Evolutionary conservation across 2,797 vertebrate species (phyloP), one percentile per base, ranked within the genome.

Genomic region (Poeciliopsis infans): DNA sequence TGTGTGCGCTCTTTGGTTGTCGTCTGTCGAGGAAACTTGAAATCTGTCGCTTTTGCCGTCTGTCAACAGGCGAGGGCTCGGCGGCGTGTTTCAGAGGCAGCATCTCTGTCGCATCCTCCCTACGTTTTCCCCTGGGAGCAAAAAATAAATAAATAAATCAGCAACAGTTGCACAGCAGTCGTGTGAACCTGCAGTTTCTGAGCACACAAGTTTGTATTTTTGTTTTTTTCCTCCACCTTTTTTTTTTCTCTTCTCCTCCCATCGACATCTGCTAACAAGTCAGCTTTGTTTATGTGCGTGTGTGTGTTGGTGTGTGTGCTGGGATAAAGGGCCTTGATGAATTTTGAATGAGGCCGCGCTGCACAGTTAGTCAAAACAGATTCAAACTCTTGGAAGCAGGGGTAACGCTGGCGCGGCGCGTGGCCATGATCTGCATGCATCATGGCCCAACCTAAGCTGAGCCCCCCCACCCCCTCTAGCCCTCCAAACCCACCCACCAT

Each of bases 381-480:
- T 2, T 47, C 77, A 85, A 85, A 78, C 77, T 83, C 7, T 7
- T 47, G 74, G 78, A 79, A 83, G 77, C 87, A 81, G 74, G 64
- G 75, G 36, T 75, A 75, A 80, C 76, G 79, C 83, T 91, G 72
- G 3, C 20, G 7, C 23, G 51, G 71, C 68, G 76, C 88, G 77
- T 89, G 87, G 79, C 59, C 61, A 77, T 85, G 86, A 90, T 90
- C 84, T 88, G 86, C 78, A 87, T 90, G 87, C 88, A 86, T 86
- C 89, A 86, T 86, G 86, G 79, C 91, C 89, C 51, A 88, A 93
- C 91, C 87, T 91, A 90, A 87, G 72, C 79, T 69, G 85, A 88
- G 83, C 77, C 84, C 83, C 39, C 64, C 77, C 84, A 82, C 39
- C 64, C 36, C 0, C 47, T 10, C n/a, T 15, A 0, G 1, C 23